Base-by-base conservation (phyloP, 2,113 vertebrate species). In the Willisornis vidua region DNA sequence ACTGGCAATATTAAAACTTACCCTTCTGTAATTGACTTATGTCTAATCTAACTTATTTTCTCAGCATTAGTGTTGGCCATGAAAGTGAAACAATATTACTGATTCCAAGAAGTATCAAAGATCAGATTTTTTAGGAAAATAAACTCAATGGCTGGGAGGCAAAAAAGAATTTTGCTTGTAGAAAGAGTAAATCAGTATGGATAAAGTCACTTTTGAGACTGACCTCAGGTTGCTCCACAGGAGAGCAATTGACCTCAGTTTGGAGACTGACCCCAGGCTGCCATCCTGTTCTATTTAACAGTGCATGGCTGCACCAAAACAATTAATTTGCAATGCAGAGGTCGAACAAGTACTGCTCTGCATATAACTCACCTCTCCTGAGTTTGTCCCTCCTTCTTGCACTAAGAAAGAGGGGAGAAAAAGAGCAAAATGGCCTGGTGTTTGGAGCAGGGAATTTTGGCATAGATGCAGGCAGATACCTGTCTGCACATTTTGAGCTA, bases 1-100 rank as follows among this genome's bases (percentile, higher is more conserved):
- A 83, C 92, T 95, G 66, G 57, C 80, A 96, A 89, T 97, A 96
- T 95, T 96, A 96, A 96, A 96, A 93, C 77, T 94, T 65, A 70
- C 85, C 85, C 78, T 39, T 83, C 93, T 89, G 91, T 94, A 97
- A 95, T 94, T 96, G 93, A 95, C 93, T 96, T 94, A 63, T 75
- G 55, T 94, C 83, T 94, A 73, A 89, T 94, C 94, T 95, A 85
- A 87, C 67, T 94, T 94, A 85, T 94, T 96, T 96, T 94, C 67
- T 83, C 77, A 90, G 87, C 63, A 80, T 94, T 94, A 91, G 18
- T 49, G 71, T 89, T 97, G 90, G 58, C 72, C 88, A 62, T 46
- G 90, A 78, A 62, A 78, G 88, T 79, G 86, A 92, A 94, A 95
- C 41, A 92, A 76, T 88, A 93, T 88, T 95, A 75, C 78, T 51